phyloP scores from a whole-genome alignment of 2,888 invertebrate genomes.

The Masnerella sp. region DNA sequence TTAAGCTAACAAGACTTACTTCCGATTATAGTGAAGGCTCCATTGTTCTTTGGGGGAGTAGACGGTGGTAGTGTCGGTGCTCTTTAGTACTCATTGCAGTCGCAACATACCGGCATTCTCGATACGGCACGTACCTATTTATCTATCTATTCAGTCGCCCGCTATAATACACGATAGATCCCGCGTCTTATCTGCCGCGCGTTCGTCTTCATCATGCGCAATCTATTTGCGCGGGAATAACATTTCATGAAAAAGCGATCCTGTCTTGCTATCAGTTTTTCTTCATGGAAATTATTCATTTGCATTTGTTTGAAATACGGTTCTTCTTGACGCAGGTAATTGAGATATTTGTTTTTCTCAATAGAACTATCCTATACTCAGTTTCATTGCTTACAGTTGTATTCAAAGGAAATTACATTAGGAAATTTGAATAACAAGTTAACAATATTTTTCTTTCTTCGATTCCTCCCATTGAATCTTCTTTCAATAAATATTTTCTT shows the following conservation, averaged over 20 bases:
- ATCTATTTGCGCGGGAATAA: constrained; percentile 51
- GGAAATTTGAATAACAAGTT: no score
- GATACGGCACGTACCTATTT: constrained; percentile 69
- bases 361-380: no score
- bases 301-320: constrained; percentile 32
- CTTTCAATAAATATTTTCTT: no score
- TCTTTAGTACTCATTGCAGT: constrained; percentile 64
- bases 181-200: constrained; percentile 68
- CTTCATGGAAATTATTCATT: constrained; percentile 47
- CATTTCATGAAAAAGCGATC: constrained; percentile 48
- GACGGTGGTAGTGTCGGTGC: constrained; percentile 64
- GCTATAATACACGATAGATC: constrained; percentile 72
- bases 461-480: no score
- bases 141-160: constrained; percentile 71
- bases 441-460: no score
- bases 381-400: no score
- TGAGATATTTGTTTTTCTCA: constrained; percentile 38
- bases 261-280: constrained; percentile 33
- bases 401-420: no score
- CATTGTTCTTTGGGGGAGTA: constrained; percentile 69
- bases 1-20: constrained; percentile 75
- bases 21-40: constrained; percentile 72
- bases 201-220: constrained; percentile 60
- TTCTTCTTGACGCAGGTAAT: constrained; percentile 16
- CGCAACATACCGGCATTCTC: constrained; percentile 62